These are phyloP conservation scores for Cochlearius cochlearius DNA, from an alignment of 2,113 vertebrate genomes.

Conservation along the genomic window DNA sequence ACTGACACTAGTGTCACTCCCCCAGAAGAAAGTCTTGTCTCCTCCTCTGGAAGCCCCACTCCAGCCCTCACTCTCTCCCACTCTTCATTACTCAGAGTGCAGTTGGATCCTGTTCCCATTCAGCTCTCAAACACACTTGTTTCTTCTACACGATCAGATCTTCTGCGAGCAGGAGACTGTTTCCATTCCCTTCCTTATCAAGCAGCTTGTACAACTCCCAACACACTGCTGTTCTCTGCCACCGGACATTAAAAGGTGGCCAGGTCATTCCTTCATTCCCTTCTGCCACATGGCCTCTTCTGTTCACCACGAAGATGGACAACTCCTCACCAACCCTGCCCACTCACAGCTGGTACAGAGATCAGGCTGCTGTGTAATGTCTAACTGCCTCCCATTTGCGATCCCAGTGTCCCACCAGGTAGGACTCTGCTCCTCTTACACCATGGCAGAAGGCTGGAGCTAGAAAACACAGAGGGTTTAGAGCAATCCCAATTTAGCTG, in stretches of 20 bases:
- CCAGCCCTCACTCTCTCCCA: not conserved
- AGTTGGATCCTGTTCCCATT: not conserved
- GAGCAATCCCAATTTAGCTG: not conserved
- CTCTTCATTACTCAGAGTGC: not conserved
- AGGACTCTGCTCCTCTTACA: not conserved
- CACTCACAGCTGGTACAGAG: not conserved
- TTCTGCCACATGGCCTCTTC: not conserved
- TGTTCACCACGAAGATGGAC: not conserved
- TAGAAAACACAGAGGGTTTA: not conserved
- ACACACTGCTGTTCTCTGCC: not conserved
- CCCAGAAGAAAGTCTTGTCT: not conserved
- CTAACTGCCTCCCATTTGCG: not conserved
- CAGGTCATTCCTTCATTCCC: not conserved
- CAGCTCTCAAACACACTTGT: not conserved
- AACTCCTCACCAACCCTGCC: not conserved
- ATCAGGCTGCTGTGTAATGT: not conserved
- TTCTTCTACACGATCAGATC: not conserved
- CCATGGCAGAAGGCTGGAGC: not conserved
- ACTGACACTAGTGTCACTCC: not conserved
- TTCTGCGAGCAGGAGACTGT: not conserved
- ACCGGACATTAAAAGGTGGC: not conserved
- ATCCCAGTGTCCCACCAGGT: rapidly evolving
- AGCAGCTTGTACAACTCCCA: not conserved
- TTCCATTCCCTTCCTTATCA: not conserved
- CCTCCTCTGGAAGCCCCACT: not conserved